Percentiles rank a stretch among this genome's conserved stretches.
Evolutionary conservation across 2,113 vertebrate species (phyloP).

Genomic region (Gavia stellata): DNA sequence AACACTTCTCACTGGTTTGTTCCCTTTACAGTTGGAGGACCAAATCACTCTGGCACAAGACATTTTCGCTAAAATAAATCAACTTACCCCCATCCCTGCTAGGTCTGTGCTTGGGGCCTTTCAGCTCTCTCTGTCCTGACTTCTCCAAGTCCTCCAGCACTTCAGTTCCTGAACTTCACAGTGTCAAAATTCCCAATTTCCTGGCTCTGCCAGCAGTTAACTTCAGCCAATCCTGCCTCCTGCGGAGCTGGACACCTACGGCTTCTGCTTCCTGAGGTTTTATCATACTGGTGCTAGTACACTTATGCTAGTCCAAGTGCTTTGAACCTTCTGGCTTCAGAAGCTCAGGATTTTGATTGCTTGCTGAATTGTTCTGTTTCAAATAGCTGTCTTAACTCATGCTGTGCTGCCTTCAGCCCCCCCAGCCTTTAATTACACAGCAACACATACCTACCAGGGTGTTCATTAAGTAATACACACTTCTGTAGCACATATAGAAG

Average conservation of each 20-base stretch:
- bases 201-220: not conserved
- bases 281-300: not conserved
- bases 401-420: not conserved
- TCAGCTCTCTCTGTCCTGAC: not conserved
- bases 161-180: not conserved
- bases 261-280: not conserved
- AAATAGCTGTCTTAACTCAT: not conserved
- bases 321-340: not conserved
- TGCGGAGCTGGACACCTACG: not conserved
- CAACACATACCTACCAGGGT: rapidly evolving
- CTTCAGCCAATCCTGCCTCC: not conserved
- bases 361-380: not conserved
- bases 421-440: not conserved
- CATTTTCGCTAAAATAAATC: not conserved
- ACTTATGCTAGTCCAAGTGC: not conserved
- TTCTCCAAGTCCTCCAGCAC: not conserved
- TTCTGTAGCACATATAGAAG: not conserved
- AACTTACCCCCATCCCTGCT: not conserved
- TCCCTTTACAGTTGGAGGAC: not conserved
- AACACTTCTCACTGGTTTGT: rapidly evolving
- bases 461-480: not conserved
- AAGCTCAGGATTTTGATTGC: not conserved
- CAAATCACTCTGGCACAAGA: not conserved
- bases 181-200: not conserved
- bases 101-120: not conserved